Conservation (phyloP, 2,797 vertebrate genomes). For the Sebastes hubbsi region DNA sequence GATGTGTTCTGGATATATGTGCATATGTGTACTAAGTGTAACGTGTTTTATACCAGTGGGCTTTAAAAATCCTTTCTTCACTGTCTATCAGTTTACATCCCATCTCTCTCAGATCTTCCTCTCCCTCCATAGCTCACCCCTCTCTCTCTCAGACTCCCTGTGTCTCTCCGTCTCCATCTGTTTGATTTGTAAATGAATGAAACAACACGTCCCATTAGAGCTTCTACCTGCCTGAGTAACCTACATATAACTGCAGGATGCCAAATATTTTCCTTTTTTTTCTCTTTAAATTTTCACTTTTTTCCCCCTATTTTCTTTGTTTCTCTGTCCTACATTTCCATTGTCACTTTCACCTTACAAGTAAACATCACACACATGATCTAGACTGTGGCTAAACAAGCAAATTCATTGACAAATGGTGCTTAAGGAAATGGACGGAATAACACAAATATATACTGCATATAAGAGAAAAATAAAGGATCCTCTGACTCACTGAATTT, state of each 20-base stretch:
- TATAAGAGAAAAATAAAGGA: background rate
- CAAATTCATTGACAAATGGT: background rate
- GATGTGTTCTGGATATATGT: slow-evolving; percentile 14
- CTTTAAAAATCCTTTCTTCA: slow-evolving; percentile 25
- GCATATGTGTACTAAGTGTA: background rate
- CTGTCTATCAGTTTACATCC: slow-evolving; percentile 38
- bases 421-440: background rate
- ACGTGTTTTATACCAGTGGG: slow-evolving; percentile 23
- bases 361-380: background rate
- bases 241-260: slow-evolving; percentile 46
- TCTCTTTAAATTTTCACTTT: background rate
- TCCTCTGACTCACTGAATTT: background rate
- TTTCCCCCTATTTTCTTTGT: background rate
- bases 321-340: background rate
- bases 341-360: background rate
- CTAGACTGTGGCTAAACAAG: background rate
- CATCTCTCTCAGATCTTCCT: slow-evolving; percentile 27
- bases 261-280: background rate
- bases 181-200: slow-evolving; percentile 63
- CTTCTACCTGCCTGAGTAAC: slow-evolving; percentile 46
- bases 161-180: slow-evolving; percentile 39
- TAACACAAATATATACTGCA: background rate
- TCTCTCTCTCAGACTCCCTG: slow-evolving; percentile 19
- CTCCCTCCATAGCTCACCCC: slow-evolving; percentile 16
- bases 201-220: slow-evolving; percentile 45